Conservation (phyloP, 2,113 vertebrate genomes). For the Corapipo altera region DNA sequence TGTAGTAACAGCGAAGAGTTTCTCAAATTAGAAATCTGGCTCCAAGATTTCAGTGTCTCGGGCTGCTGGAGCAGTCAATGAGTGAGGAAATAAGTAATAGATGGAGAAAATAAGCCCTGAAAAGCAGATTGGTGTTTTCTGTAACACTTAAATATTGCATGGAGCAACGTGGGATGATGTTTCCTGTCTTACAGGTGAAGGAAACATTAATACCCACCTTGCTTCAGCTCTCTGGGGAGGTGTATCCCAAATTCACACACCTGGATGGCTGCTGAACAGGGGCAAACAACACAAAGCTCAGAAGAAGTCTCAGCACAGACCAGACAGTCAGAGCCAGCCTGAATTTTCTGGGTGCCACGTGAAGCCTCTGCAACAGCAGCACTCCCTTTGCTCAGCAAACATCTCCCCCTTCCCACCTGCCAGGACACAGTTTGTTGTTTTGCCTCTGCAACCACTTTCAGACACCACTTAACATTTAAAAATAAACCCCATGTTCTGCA, state of each 20-base stretch:
- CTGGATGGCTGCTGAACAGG: neutral
- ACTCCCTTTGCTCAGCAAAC: neutral
- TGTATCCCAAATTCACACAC: rapidly evolving
- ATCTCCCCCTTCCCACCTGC: neutral
- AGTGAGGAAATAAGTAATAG: neutral
- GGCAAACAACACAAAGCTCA: neutral
- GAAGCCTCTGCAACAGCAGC: neutral
- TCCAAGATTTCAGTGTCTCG: neutral
- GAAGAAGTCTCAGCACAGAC: neutral
- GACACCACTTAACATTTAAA: neutral
- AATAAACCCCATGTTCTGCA: neutral
- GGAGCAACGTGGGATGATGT: neutral
- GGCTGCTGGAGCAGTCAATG: neutral
- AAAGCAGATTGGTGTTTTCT: neutral
- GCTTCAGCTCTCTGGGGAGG: rapidly evolving
- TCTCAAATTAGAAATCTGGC: neutral
- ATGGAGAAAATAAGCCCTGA: neutral
- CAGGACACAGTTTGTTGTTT: neutral
- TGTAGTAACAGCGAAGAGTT: neutral
- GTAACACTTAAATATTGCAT: rapidly evolving
- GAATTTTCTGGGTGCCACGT: neutral
- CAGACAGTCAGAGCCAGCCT: neutral
- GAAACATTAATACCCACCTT: rapidly evolving
- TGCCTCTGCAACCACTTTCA: neutral
- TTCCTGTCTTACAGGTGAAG: neutral